Conservation (phyloP, 2,888 invertebrate species). For the Cephonodes hylas region DNA sequence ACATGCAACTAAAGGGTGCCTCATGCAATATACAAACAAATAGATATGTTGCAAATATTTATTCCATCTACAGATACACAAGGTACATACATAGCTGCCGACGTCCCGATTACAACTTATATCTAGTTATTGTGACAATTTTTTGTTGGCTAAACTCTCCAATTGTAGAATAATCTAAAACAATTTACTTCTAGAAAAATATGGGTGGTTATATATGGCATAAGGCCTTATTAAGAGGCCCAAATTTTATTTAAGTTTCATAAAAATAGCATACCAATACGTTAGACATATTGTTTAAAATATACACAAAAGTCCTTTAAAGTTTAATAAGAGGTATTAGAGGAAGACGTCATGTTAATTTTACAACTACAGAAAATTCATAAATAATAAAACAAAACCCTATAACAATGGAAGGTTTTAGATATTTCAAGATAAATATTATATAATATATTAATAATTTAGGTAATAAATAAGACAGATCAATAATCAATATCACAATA, state of each 20-base stretch:
- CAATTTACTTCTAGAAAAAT: too few species aligned
- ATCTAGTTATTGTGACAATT: conserved; percentile 10
- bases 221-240: too few species aligned
- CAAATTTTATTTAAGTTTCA: too few species aligned
- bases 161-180: neutral
- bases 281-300: neutral
- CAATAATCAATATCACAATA: neutral
- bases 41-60: conserved; percentile 57
- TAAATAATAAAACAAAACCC: neutral
- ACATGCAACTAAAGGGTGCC: conserved; percentile 27
- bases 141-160: neutral
- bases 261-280: too few species aligned
- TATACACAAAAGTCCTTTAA: too few species aligned
- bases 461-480: neutral
- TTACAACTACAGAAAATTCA: neutral
- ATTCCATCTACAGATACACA: conserved; percentile 44
- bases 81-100: conserved; percentile 26
- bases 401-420: too few species aligned
- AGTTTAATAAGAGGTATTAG: neutral
- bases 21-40: conserved; percentile 64
- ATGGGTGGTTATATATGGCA: too few species aligned
- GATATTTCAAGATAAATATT: neutral
- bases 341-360: neutral
- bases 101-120: neutral
- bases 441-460: neutral